Percentiles rank a stretch among this genome's conserved stretches.
Conservation (phyloP, 2,113 vertebrate species). For the Tyrannus savana region DNA sequence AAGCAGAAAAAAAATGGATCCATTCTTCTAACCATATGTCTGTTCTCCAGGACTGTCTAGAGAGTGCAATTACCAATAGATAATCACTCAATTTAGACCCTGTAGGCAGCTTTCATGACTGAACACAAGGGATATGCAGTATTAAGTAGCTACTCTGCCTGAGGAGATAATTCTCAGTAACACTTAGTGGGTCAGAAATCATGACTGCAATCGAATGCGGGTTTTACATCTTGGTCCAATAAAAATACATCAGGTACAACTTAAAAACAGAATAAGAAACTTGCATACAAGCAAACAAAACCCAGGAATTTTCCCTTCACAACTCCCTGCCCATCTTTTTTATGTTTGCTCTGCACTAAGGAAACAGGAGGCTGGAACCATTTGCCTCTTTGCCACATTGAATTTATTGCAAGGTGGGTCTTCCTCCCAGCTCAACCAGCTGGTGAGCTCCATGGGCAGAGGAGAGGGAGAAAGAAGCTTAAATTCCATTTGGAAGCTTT, state of each 20-base stretch:
- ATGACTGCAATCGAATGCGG: background rate
- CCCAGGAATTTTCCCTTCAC: background rate
- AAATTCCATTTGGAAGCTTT: background rate
- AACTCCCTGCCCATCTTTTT: background rate
- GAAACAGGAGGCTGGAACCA: background rate
- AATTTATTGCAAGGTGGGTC: background rate
- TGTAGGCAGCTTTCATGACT: constrained; percentile 14
- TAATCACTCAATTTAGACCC: constrained; percentile 41
- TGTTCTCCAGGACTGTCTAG: constrained; percentile 18
- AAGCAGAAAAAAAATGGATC: background rate
- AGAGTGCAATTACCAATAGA: constrained; percentile 39
- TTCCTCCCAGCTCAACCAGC: background rate
- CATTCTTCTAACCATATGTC: constrained; percentile 24
- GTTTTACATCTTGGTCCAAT: constrained; percentile 12
- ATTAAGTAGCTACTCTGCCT: constrained; percentile 17
- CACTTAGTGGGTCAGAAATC: constrained; percentile 47
- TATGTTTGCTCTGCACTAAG: background rate
- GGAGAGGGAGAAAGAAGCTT: background rate
- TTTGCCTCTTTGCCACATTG: background rate
- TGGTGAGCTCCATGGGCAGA: background rate
- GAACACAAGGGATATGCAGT: constrained; percentile 10
- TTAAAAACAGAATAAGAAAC: background rate
- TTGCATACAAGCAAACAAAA: background rate
- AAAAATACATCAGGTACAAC: constrained; percentile 43
- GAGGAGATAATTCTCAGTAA: constrained; percentile 28